Evolutionary conservation across 2,888 invertebrate species (phyloP), one percentile per base, ranked within the genome.

Genomic region (Phanerotoma sp.): DNA sequence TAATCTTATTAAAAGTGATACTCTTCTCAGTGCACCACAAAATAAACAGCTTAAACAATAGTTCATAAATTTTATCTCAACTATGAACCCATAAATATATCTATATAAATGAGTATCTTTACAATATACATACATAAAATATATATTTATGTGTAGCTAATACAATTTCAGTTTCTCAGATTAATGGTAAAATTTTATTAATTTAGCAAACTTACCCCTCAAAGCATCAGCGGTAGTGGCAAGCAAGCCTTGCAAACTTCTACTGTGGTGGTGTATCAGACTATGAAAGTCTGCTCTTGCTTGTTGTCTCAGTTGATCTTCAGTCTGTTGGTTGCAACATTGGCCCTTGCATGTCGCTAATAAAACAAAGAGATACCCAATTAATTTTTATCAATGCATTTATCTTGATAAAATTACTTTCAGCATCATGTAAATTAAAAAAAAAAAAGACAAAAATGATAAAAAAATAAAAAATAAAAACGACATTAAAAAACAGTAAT

Each of bases 231-330:
- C 85, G 28, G 91, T 91, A 46, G 86, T 85, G 61, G 87, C 84
- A 63, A 92, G 81, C 56, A 89, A 82, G 63, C 89, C 91, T 63
- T 88, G 86, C 56, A 91, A 82, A 64, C 88, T 87, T 69, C 85
- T 82, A 54, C 88, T 87, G 64, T 89, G 86, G 72, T 85, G 84
- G 60, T 86, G 83, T 61, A 89, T 81, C 67, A 88, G 80, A 60
- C 81, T 81, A 68, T 87, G 86, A 67, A 91, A 88, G 67, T 86
- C 83, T 58, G 79, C 79, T 62, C 83, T 82, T 56, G 86, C 82
- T 61, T 83, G 82, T 42, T 79, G 78, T 60, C 82, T 80, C 57
- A 88, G 79, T 51, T 79, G 80, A 21, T 77, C 75, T 76, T 90
- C 90, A 71, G 82, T 82, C 53, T 80, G 82, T 57, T 82, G 80